Conservation (phyloP, 2,113 vertebrate species). For the Prolemur simus region DNA sequence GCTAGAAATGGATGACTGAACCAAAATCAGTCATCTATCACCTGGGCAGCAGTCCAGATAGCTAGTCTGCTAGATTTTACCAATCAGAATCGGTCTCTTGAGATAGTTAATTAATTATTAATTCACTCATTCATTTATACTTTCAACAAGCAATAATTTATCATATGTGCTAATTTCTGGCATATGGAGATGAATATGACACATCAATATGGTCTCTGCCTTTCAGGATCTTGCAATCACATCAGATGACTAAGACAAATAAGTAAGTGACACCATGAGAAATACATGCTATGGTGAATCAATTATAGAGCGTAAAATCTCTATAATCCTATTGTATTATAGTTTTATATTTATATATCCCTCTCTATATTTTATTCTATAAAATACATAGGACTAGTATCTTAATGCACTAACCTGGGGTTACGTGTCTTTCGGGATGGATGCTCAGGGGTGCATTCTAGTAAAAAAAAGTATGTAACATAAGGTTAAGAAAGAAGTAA, state of each 20-base stretch:
- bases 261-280: not conserved
- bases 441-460: not conserved
- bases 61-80: not conserved
- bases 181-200: not conserved
- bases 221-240: not conserved
- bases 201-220: not conserved
- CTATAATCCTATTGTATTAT: not conserved
- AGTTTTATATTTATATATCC: not conserved
- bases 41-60: not conserved
- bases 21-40: not conserved
- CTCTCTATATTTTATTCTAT: not conserved
- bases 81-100: not conserved
- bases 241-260: not conserved
- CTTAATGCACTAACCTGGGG: not conserved
- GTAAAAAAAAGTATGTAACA: not conserved
- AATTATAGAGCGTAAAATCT: not conserved
- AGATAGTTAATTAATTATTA: not conserved
- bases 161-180: not conserved
- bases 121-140: not conserved
- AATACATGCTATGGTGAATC: not conserved
- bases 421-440: not conserved
- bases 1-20: not conserved
- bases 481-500: not conserved
- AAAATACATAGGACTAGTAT: not conserved
- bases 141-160: not conserved